These are phyloP conservation scores for Linnaemya vulpina DNA, from an alignment of 2,888 invertebrate species.

Conservation along the genomic window DNA sequence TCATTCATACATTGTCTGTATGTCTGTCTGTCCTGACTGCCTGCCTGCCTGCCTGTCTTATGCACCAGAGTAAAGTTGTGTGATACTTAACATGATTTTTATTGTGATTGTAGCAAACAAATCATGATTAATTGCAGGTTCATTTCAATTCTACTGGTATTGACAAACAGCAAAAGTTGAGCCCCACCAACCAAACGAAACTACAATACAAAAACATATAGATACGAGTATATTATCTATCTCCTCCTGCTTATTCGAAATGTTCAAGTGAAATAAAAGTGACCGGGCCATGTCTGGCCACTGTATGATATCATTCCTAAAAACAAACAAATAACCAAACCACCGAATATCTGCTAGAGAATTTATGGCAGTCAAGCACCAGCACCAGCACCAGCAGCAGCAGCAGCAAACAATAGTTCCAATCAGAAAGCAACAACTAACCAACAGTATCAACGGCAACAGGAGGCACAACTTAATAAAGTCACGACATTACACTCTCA, in stretches of 20 bases:
- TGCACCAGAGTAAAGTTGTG: slow-evolving; percentile 56
- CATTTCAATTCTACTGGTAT: slow-evolving; percentile 65
- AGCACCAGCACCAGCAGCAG: no score
- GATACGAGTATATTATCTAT: background rate
- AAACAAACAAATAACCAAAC: slow-evolving; percentile 50
- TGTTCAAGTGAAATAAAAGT: slow-evolving; percentile 11
- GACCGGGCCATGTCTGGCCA: slow-evolving; percentile 42
- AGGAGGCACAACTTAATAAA: slow-evolving; percentile 71
- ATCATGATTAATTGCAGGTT: slow-evolving; percentile 72
- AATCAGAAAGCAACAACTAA: slow-evolving; percentile 9
- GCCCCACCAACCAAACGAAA: slow-evolving; percentile 4
- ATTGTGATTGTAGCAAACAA: slow-evolving; percentile 69
- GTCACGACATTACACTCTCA: slow-evolving; percentile 71
- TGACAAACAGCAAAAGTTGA: slow-evolving; percentile 44
- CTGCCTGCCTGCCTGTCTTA: slow-evolving; percentile 17
- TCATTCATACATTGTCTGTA: slow-evolving; percentile 50
- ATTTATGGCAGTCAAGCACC: slow-evolving; percentile 55
- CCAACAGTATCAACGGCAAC: slow-evolving; percentile 47
- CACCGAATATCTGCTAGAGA: slow-evolving; percentile 57
- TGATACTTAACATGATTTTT: slow-evolving; percentile 69
- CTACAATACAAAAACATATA: background rate
- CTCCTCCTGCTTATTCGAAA: slow-evolving; percentile 16
- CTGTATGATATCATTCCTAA: slow-evolving; percentile 71
- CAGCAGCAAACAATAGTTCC: slow-evolving; percentile 30
- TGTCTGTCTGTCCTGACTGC: slow-evolving; percentile 35